These are phyloP conservation scores for Loripinus fragilis DNA, from an alignment of 2,888 invertebrate species.

Conservation along the genomic window DNA sequence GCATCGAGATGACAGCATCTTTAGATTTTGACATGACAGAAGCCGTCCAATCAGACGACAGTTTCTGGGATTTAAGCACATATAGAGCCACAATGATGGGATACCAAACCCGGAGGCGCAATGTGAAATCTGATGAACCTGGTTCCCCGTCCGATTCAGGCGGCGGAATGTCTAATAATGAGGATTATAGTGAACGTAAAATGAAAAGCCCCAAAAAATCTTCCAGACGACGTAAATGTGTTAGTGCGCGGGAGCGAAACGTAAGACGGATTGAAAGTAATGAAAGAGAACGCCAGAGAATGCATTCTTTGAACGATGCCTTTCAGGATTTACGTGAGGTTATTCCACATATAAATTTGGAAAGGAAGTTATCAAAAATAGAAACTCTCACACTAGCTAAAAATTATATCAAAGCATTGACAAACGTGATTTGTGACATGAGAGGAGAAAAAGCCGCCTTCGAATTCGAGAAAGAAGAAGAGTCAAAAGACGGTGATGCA, in stretches of 20 bases:
- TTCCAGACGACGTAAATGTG: slow-evolving; percentile 88
- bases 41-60: slow-evolving; percentile 64
- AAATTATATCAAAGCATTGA: slow-evolving; percentile 95
- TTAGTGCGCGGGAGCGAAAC: slow-evolving; percentile 93
- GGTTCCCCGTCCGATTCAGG: slow-evolving; percentile 80
- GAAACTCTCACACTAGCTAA: slow-evolving; percentile 94
- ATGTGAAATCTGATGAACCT: slow-evolving; percentile 71
- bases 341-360: slow-evolving; percentile 93
- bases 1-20: slow-evolving; percentile 54
- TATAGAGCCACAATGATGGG: slow-evolving; percentile 55
- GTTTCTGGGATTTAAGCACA: slow-evolving; percentile 68
- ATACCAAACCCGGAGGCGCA: slow-evolving; percentile 50
- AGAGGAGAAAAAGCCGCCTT: slow-evolving; percentile 89
- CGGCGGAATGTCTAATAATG: slow-evolving; percentile 74
- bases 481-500: slow-evolving; percentile 23
- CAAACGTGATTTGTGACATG: slow-evolving; percentile 93
- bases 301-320: slow-evolving; percentile 96
- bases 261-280: slow-evolving; percentile 94
- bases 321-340: slow-evolving; percentile 94
- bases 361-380: slow-evolving; percentile 93
- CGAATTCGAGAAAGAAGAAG: slow-evolving; percentile 82
- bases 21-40: slow-evolving; percentile 65
- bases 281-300: slow-evolving; percentile 94
- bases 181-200: slow-evolving; percentile 73
- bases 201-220: slow-evolving; percentile 70